phyloP scores from a whole-genome alignment of 2,113 vertebrate species.

The Calyptomena viridis region DNA sequence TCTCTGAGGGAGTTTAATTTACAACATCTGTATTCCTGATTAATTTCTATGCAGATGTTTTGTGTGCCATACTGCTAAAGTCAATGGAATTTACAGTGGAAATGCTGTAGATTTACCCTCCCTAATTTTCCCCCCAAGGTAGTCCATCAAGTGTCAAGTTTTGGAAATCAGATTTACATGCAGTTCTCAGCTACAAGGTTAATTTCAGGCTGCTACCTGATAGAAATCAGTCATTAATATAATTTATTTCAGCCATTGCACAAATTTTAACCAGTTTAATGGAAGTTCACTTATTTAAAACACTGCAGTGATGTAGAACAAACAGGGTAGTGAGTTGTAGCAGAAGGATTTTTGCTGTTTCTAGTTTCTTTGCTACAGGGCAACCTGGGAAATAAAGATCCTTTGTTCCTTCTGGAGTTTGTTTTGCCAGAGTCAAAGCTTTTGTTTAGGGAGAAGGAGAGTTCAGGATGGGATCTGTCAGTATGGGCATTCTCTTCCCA shows the following conservation, averaged over 20 bases:
- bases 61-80: background rate
- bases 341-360: background rate
- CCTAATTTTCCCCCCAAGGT: background rate
- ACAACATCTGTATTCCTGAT: background rate
- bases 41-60: conserved; percentile 7
- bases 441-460: background rate
- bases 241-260: background rate
- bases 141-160: background rate
- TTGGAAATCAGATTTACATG: background rate
- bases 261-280: background rate
- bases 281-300: background rate
- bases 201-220: conserved; percentile 10
- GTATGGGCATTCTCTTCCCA: background rate
- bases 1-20: background rate
- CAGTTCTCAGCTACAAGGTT: background rate
- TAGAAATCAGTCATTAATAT: conserved; percentile 13
- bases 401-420: background rate
- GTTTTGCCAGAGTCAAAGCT: background rate
- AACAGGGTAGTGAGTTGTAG: background rate
- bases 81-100: background rate
- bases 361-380: background rate
- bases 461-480: background rate
- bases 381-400: background rate
- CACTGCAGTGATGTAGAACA: background rate
- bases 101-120: background rate